These are phyloP conservation scores for Halictus quadricinctus DNA, from an alignment of 2,888 invertebrate species.

Conservation along the genomic window DNA sequence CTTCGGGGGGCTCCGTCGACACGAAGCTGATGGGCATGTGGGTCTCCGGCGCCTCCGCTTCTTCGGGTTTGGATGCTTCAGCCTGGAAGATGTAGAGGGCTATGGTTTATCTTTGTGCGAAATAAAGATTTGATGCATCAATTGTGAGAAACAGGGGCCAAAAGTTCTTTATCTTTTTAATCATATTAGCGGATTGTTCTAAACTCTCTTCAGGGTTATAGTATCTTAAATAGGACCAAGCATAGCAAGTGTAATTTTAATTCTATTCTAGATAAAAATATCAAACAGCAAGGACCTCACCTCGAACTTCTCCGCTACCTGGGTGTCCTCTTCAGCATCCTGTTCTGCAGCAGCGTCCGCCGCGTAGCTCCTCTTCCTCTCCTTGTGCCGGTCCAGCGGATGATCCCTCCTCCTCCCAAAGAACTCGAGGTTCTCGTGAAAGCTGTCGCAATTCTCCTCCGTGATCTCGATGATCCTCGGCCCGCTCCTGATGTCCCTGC, in stretches of 20 bases:
- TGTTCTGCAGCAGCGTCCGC: constrained; percentile 33
- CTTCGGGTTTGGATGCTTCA: constrained; percentile 27
- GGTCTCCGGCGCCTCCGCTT: constrained; percentile 18
- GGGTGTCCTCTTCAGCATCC: constrained; percentile 24
- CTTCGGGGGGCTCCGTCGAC: neutral
- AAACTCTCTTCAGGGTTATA: too few species aligned
- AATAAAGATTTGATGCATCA: neutral
- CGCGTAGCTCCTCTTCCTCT: constrained; percentile 37
- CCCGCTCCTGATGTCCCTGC: constrained; percentile 63
- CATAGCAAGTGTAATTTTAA: too few species aligned
- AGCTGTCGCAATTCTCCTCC: constrained; percentile 80
- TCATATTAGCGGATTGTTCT: too few species aligned
- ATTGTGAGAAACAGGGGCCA: too few species aligned
- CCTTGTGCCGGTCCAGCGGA: constrained; percentile 55
- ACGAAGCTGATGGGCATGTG: constrained; percentile 2
- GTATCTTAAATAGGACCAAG: too few species aligned
- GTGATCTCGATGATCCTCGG: constrained; percentile 78
- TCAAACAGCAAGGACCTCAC: constrained; percentile 26
- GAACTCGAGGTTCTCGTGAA: constrained; percentile 79
- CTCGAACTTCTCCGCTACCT: constrained; percentile 42
- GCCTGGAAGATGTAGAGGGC: constrained; percentile 38
- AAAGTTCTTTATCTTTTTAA: neutral
- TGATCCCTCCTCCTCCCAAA: constrained; percentile 76
- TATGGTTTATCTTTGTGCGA: neutral
- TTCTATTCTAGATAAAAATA: too few species aligned